phyloP scores from a whole-genome alignment of 2,888 invertebrate species.

The Globia sparganii region DNA sequence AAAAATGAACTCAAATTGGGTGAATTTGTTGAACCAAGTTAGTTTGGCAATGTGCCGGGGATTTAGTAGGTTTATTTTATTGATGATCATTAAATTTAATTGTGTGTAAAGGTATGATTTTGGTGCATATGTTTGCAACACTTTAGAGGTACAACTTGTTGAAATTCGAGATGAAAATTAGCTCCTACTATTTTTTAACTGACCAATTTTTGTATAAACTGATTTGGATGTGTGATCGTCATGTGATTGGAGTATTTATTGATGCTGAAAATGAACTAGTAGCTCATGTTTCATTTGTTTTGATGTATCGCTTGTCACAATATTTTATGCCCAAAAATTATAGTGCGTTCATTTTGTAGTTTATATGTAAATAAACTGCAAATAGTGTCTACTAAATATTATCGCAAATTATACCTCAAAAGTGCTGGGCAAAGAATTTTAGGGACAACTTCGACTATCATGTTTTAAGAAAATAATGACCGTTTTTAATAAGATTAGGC shows the following conservation, averaged over 20 bases:
- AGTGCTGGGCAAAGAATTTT: background rate
- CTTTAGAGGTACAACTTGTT: background rate
- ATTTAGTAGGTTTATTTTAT: slow-evolving; percentile 34
- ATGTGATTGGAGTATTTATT: background rate
- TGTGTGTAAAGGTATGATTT: slow-evolving; percentile 34
- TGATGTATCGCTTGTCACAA: slow-evolving; percentile 1
- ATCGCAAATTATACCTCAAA: background rate
- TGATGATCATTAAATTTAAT: slow-evolving; percentile 35
- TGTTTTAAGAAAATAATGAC: background rate
- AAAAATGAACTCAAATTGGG: slow-evolving; percentile 58
- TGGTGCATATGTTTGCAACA: background rate
- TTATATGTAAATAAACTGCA: background rate
- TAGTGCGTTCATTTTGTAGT: background rate
- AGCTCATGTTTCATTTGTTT: slow-evolving; percentile 19
- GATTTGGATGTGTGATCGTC: background rate
- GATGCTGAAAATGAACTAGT: background rate
- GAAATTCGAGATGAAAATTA: background rate
- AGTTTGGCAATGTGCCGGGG: slow-evolving; percentile 44
- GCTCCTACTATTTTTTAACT: background rate
- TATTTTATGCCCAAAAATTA: background rate
- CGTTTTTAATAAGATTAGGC: background rate
- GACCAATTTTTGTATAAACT: background rate
- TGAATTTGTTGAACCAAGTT: slow-evolving; percentile 47
- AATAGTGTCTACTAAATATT: background rate
- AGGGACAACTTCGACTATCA: background rate